Percentiles rank a stretch among this genome's conserved stretches.
These are phyloP conservation scores for Heliconius hewitsoni DNA, from an alignment of 1,140 invertebrate species.

Conservation along the genomic window DNA sequence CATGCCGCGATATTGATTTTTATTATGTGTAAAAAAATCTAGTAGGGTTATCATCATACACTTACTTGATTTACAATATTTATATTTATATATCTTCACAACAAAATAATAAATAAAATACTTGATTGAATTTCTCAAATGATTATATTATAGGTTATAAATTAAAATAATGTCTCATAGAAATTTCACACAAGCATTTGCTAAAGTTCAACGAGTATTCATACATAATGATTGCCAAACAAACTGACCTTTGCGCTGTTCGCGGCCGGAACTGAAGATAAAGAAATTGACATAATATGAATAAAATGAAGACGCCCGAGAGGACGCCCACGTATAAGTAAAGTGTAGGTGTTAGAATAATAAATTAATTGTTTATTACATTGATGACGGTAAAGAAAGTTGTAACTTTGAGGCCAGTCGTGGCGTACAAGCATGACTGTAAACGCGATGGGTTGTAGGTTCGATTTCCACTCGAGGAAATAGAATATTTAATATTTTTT, in stretches of 20 bases:
- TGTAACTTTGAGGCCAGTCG: too few species aligned
- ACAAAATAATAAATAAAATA: background rate
- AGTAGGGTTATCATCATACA: background rate
- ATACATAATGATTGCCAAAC: conserved; percentile 44
- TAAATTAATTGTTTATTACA: background rate
- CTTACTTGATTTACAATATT: background rate
- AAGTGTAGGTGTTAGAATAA: background rate
- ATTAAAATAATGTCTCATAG: background rate
- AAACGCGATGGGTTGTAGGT: too few species aligned
- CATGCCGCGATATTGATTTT: too few species aligned
- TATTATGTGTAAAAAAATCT: too few species aligned
- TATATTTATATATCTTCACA: background rate
- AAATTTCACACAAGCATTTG: conserved; percentile 22
- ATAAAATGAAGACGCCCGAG: conserved; percentile 23
- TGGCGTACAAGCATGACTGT: too few species aligned
- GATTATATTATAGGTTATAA: background rate
- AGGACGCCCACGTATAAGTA: background rate
- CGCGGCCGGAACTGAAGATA: conserved; percentile 48
- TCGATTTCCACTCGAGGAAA: too few species aligned
- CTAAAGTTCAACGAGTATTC: conserved; percentile 38
- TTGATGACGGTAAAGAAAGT: background rate
- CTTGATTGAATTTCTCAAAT: background rate
- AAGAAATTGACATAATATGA: conserved; percentile 50
- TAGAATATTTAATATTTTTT: too few species aligned
- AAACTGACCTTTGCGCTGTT: conserved; percentile 47